Base-by-base conservation (phyloP, 2,888 invertebrate genomes). In the Polydrusus pterygomalis region DNA sequence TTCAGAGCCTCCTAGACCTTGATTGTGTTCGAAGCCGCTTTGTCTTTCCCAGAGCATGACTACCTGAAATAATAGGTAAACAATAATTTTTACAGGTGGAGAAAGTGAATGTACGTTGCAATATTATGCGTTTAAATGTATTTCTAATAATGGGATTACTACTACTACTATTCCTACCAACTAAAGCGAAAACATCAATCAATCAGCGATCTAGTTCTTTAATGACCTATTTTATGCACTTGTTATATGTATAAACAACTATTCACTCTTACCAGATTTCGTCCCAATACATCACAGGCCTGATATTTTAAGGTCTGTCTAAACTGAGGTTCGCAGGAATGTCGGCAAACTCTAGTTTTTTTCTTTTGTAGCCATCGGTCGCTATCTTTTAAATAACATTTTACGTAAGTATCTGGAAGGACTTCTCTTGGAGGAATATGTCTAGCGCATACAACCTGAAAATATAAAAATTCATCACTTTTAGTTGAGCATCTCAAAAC, bases 11-110 rank as follows among this genome's bases (percentile, higher is more conserved):
- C 80, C 80, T 51, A 97, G 89, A 5, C 90, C 91, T 81, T 90
- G 90, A 79, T 96, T 96, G 87, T 96, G 96, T 85, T 96, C 95
- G 87, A 96, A 96, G 2, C 95, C 95, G 75, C 95, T 94, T 85
- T 95, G 95, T 76, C 95, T 92, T 85, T 97, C 96, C 97, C 97
- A 97, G 63, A 97, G 91, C 94, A 96, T 96, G 69, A 97, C 95
- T 3, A 79, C 78, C 78, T 78, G 20, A n/a, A 67, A 47, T 38
- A n/a, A 34, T 45, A 49, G n/a, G 10, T 11, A 34, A 34, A 7
- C 1, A 25, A 25, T 1, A 25, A n/a, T n/a, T n/a, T n/a, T n/a
- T n/a, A n/a, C n/a, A n/a, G n/a, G n/a, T n/a, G n/a, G n/a, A n/a
- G n/a, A n/a, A n/a, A n/a, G n/a, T n/a, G n/a, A n/a, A n/a, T n/a